Evolutionary conservation across 92 coral and sea anemone species (phyloP).

Genomic region (Epizoanthus fatuus): DNA sequence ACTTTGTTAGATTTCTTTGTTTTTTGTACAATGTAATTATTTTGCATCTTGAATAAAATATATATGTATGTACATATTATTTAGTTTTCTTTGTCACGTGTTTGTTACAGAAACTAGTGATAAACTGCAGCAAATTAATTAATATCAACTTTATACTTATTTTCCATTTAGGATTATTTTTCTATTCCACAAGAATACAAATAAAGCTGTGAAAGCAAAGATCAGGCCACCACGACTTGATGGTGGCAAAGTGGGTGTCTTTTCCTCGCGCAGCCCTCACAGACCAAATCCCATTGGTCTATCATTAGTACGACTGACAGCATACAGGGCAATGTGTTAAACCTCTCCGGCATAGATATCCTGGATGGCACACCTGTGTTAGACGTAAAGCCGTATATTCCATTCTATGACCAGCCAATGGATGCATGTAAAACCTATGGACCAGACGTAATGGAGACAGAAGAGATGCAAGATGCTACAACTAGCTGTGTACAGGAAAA

Average conservation of each 20-base stretch:
- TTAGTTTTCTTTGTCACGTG: no score
- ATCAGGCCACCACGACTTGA: slow-evolving; percentile 79
- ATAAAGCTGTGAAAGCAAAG: slow-evolving; percentile 66
- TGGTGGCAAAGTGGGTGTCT: slow-evolving; percentile 75
- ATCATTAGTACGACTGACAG: slow-evolving; percentile 69
- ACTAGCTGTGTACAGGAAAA: not conserved
- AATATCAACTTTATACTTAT: not conserved
- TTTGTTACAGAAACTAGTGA: no score
- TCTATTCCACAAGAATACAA: slow-evolving; percentile 74
- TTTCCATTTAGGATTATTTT: slow-evolving; percentile 65
- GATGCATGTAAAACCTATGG: not conserved
- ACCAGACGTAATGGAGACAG: slow-evolving; percentile 1
- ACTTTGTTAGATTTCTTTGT: no score
- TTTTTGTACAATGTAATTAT: no score
- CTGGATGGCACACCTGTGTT: slow-evolving; percentile 81
- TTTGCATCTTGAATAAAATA: no score
- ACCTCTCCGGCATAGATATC: slow-evolving; percentile 73
- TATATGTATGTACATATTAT: no score
- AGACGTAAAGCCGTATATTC: slow-evolving; percentile 77
- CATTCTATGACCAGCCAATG: slow-evolving; percentile 67
- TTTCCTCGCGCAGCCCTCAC: slow-evolving; percentile 81
- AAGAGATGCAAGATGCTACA: slow-evolving; percentile 1
- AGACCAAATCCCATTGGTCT: slow-evolving; percentile 84
- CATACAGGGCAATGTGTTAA: slow-evolving; percentile 56
- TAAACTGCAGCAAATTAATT: no score